These are phyloP conservation scores for Eumerus sabulonum DNA, from an alignment of 2,888 invertebrate species.

Conservation along the genomic window DNA sequence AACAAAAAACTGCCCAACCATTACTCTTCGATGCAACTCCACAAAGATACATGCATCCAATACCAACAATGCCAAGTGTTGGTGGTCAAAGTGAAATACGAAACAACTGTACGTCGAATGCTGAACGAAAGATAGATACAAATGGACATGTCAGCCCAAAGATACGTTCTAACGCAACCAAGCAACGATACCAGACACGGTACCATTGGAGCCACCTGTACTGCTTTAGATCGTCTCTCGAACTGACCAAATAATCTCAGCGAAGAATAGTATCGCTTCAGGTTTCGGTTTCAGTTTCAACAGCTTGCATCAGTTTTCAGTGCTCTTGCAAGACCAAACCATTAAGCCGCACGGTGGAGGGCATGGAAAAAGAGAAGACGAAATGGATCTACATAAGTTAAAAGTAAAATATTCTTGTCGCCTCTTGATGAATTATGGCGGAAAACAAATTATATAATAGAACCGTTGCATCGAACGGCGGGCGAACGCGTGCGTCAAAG, in stretches of 20 bases:
- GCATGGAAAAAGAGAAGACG: slow-evolving; percentile 7
- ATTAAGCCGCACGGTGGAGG: background rate
- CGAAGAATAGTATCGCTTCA: slow-evolving; percentile 27
- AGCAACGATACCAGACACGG: slow-evolving; percentile 2
- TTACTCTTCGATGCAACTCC: slow-evolving; percentile 41
- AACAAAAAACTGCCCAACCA: slow-evolving; percentile 41
- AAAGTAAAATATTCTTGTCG: slow-evolving; percentile 69
- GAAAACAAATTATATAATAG: slow-evolving; percentile 63
- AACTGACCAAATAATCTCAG: slow-evolving; percentile 44
- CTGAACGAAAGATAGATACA: slow-evolving; percentile 44
- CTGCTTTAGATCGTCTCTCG: slow-evolving; percentile 3
- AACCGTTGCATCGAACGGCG: slow-evolving; percentile 49
- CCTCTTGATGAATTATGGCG: slow-evolving; percentile 69
- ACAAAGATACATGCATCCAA: slow-evolving; percentile 16
- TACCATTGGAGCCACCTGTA: slow-evolving; percentile 36
- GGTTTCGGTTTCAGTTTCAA: slow-evolving; percentile 63
- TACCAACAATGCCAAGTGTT: slow-evolving; percentile 28
- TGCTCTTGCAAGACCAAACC: background rate
- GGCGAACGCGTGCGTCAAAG: slow-evolving; percentile 5
- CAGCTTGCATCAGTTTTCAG: slow-evolving; percentile 29
- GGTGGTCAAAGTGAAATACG: slow-evolving; percentile 30
- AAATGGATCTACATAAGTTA: slow-evolving; percentile 40
- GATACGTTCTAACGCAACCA: slow-evolving; percentile 31
- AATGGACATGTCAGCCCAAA: slow-evolving; percentile 61
- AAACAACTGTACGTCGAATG: slow-evolving; percentile 19